Conservation (phyloP, 2,113 vertebrate species). For the Colistium nudipinnis region DNA sequence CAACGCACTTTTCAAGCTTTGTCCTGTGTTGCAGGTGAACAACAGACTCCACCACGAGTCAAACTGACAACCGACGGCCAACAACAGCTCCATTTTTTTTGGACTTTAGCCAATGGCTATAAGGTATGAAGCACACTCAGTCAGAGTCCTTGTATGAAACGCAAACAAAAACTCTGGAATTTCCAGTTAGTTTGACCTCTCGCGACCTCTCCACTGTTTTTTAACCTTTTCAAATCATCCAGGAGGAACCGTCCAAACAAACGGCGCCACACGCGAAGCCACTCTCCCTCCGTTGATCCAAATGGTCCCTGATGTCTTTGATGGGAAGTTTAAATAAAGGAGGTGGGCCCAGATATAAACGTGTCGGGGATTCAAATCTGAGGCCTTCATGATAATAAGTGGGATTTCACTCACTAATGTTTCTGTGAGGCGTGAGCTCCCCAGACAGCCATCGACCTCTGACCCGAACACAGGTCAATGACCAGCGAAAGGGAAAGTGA, state of each 20-base stretch:
- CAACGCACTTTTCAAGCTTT: background rate
- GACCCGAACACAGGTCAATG: conserved; percentile 67
- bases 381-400: background rate
- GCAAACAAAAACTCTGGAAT: too few species aligned
- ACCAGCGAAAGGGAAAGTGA: conserved; percentile 57
- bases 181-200: background rate
- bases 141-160: too few species aligned
- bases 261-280: background rate
- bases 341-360: background rate
- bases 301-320: background rate
- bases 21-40: too few species aligned
- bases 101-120: too few species aligned
- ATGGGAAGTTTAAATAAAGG: background rate
- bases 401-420: conserved; percentile 6
- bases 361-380: background rate
- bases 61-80: background rate
- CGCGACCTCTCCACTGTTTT: background rate
- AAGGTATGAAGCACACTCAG: background rate
- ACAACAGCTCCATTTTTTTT: too few species aligned
- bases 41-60: background rate
- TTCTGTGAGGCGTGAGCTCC: conserved; percentile 41
- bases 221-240: background rate
- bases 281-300: too few species aligned
- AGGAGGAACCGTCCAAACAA: background rate
- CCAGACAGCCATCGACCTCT: conserved; percentile 51